Evolutionary conservation across 2,113 vertebrate species (phyloP).

Genomic region (Ivindomyrus marchei): DNA sequence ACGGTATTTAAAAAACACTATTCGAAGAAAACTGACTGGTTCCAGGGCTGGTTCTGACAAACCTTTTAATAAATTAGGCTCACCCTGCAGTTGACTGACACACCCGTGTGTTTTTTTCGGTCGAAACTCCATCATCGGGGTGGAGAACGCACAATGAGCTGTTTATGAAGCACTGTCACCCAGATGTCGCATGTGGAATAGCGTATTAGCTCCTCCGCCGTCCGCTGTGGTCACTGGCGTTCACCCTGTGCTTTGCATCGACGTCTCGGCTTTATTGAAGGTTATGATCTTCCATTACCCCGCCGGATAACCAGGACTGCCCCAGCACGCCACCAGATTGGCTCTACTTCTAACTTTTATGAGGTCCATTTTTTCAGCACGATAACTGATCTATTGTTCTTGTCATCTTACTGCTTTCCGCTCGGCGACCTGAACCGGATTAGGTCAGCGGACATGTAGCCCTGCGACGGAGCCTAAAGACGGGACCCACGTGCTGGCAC

Average conservation of each 20-base stretch:
- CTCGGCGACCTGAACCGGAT: background rate
- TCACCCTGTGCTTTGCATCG: background rate
- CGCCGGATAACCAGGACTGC: background rate
- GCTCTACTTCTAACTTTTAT: background rate
- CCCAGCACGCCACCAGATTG: background rate
- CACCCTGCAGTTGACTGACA: background rate
- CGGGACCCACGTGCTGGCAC: background rate
- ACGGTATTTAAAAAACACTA: background rate
- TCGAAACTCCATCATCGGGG: background rate
- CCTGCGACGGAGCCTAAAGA: background rate
- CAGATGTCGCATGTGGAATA: background rate
- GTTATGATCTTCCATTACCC: background rate
- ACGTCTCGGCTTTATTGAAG: background rate
- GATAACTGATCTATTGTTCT: background rate
- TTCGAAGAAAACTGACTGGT: background rate
- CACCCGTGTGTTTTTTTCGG: background rate
- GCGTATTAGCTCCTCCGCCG: background rate
- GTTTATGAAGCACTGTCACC: background rate
- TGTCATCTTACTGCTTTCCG: background rate
- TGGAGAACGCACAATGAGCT: background rate
- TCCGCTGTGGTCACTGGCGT: background rate
- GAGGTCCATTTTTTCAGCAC: background rate
- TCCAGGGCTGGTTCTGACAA: background rate
- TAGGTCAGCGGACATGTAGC: background rate
- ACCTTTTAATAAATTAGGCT: background rate